Evolutionary conservation across 2,113 vertebrate genomes (phyloP).

Genomic region (Ahaetulla prasina): DNA sequence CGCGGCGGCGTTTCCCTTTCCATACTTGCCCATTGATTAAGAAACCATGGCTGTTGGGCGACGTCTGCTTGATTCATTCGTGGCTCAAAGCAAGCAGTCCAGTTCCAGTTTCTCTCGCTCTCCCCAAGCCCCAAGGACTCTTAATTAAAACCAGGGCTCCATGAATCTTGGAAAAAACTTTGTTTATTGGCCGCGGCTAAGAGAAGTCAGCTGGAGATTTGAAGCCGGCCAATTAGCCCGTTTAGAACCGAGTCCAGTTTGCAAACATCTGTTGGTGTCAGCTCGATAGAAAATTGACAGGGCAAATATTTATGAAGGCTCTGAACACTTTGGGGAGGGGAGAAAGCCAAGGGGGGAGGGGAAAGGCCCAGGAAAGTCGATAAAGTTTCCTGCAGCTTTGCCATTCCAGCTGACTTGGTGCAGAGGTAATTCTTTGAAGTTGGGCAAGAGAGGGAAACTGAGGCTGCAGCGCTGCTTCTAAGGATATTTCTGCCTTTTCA

Average conservation of each 20-base stretch:
- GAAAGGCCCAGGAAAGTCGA: constrained; percentile 69
- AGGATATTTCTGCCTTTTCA: background rate
- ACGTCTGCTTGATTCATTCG: background rate
- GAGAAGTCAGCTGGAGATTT: background rate
- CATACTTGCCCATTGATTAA: no score
- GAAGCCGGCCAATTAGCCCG: background rate
- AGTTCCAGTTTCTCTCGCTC: background rate
- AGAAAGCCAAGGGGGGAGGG: background rate
- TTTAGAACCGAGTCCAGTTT: background rate
- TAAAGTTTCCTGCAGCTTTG: constrained; percentile 24
- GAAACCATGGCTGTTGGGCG: background rate
- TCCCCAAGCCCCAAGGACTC: fast-evolving
- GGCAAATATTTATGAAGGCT: constrained; percentile 51
- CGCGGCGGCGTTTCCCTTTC: background rate
- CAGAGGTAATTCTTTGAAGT: background rate
- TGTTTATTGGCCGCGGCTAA: background rate
- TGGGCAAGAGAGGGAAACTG: fast-evolving
- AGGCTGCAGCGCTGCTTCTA: background rate
- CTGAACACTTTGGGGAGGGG: constrained; percentile 8
- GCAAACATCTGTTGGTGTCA: constrained; percentile 33
- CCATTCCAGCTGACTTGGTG: background rate
- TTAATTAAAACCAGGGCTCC: constrained; percentile 9
- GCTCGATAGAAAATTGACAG: constrained; percentile 64
- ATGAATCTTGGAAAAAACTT: fast-evolving
- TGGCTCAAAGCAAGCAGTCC: background rate